Evolutionary conservation across 2,797 vertebrate species (phyloP), one percentile per base, ranked within the genome.

Genomic region (Chloroceryle amazona): DNA sequence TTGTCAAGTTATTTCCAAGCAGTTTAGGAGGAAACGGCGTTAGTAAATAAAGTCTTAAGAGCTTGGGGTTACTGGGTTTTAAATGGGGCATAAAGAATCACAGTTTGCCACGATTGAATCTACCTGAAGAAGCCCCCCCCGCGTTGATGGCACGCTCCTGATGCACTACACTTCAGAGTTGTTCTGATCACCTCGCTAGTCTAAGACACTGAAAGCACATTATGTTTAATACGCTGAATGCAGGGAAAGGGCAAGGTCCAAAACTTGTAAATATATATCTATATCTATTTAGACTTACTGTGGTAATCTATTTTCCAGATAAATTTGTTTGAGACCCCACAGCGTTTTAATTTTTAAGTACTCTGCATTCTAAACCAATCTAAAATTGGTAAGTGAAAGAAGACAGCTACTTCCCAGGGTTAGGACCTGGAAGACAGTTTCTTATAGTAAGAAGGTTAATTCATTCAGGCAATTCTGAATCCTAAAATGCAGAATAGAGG

Each of bases 1-100:
- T 97, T 74, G 73, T 92, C 80, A 61, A 79, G 93, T 67, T 51
- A 55, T 95, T 95, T 89, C 90, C 83, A 55, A 72, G 81, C 92
- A 54, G 82, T 89, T 93, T 25, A 70, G 84, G 83, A 72, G 72
- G 91, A 94, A 67, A 66, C 1, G 4, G 46, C 29, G 3, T 93
- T 95, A 58, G 79, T 86, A 93, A 93, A 90, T 90, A 22, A 39
- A 89, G 35, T 19, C 55, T 49, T 49, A 44, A 74, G 76, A 84
- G 33, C 18, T 68, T 14, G 49, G n/a, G 71, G 41, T 61, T 86
- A 70, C 23, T n/a, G 33, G 20, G 37, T 70, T 93, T 94, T 80
- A 15, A 83, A 76, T 61, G 1, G 4, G 29, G 39, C 46, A 22
- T 66, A 31, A 87, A 76, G 39, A 75, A 42, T 84, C 75, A 20